phyloP scores from a whole-genome alignment of 2,113 vertebrate genomes.

The Pipra filicauda region DNA sequence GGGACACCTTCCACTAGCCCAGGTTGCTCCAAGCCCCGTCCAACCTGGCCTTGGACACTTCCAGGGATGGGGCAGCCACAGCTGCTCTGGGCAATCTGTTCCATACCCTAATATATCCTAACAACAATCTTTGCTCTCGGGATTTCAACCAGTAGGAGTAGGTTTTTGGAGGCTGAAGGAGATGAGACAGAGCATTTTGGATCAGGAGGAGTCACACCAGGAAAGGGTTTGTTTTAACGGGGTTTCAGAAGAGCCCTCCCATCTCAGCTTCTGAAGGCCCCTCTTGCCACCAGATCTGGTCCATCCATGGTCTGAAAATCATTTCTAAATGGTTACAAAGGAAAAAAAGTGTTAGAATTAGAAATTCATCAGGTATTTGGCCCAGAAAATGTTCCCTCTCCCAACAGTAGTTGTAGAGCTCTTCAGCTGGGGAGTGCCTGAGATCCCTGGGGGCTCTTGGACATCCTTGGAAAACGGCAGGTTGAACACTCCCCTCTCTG shows the following conservation, averaged over 20 bases:
- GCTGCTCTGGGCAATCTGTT: neutral
- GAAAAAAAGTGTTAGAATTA: neutral
- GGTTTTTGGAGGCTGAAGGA: neutral
- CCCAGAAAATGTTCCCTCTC: neutral
- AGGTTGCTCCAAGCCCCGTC: neutral
- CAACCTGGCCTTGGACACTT: neutral
- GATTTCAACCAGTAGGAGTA: neutral
- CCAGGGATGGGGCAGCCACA: neutral
- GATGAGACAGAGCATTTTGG: neutral
- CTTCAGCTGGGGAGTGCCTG: neutral
- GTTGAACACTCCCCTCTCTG: accelerated
- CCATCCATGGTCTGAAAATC: neutral
- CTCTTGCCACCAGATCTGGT: neutral
- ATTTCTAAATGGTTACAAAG: neutral
- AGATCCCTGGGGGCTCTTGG: neutral
- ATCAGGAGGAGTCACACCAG: neutral
- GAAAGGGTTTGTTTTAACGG: neutral
- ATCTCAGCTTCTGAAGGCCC: neutral
- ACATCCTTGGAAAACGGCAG: neutral
- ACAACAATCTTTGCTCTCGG: neutral
- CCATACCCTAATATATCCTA: neutral
- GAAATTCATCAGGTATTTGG: neutral
- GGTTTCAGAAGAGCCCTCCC: neutral
- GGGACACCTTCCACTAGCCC: neutral
- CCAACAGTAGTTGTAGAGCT: neutral